These are phyloP conservation scores for Palythoa caribaeorum DNA, from an alignment of 92 coral and sea anemone genomes.

Conservation along the genomic window DNA sequence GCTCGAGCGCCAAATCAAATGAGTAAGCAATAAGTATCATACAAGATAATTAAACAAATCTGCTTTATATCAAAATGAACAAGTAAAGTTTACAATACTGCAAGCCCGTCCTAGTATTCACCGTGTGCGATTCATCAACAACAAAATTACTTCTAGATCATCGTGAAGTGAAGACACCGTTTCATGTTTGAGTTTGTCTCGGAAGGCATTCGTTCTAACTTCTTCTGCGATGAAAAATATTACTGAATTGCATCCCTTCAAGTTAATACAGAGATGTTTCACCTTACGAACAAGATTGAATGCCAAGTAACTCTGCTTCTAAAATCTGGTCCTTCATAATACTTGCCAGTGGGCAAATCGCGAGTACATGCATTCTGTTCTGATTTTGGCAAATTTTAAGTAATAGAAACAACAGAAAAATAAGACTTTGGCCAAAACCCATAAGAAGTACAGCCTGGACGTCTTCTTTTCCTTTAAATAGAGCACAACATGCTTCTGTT, in stretches of 20 bases:
- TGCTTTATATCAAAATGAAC: not conserved
- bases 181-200: slow-evolving; percentile 17
- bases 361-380: not conserved
- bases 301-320: slow-evolving; percentile 17
- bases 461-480: no score
- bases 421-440: no score
- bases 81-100: not conserved
- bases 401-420: no score
- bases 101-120: not conserved
- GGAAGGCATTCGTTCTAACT: slow-evolving; percentile 23
- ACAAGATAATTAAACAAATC: not conserved
- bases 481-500: no score
- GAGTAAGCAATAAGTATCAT: not conserved
- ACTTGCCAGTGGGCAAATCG: not conserved
- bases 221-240: slow-evolving; percentile 17
- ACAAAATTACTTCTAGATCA: slow-evolving; percentile 5
- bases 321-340: slow-evolving; percentile 14
- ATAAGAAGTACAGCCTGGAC: no score
- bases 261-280: slow-evolving; percentile 6
- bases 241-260: slow-evolving; percentile 16
- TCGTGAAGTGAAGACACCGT: slow-evolving; percentile 10
- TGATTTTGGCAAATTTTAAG: slow-evolving; percentile 13
- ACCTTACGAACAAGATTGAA: slow-evolving; percentile 10
- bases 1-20: not conserved
- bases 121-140: slow-evolving; percentile 12